phyloP scores from a whole-genome alignment of 1,140 invertebrate species.

The Caerostris darwini region DNA sequence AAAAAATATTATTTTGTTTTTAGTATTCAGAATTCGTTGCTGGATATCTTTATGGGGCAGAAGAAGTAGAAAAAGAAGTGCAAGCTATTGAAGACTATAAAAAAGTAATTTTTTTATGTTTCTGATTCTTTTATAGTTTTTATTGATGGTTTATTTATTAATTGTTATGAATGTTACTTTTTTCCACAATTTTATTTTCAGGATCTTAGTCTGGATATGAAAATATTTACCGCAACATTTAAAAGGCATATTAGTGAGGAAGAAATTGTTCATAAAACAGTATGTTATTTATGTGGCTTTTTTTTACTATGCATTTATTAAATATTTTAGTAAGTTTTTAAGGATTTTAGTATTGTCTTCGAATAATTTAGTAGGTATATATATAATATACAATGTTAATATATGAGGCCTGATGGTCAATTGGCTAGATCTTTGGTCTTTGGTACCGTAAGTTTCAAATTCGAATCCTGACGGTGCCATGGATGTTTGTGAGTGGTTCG shows the following conservation, averaged over 20 bases:
- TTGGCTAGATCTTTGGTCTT: too few relatives aligned
- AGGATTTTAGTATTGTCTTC: too few relatives aligned
- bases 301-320: too few relatives aligned
- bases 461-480: too few relatives aligned
- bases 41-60: background rate
- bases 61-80: background rate
- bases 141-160: background rate
- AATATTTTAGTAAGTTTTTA: too few relatives aligned
- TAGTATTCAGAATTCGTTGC: slow-evolving; percentile 21
- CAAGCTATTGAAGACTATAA: background rate
- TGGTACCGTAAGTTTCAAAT: too few relatives aligned
- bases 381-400: too few relatives aligned
- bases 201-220: background rate
- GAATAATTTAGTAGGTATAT: too few relatives aligned
- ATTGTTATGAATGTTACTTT: background rate
- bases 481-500: too few relatives aligned
- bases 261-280: background rate
- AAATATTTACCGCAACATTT: background rate
- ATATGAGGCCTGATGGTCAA: too few relatives aligned
- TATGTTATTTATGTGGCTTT: too few relatives aligned
- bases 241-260: background rate
- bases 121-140: background rate
- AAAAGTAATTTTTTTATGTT: background rate
- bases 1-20: background rate
- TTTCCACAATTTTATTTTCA: background rate